Base-by-base conservation (phyloP, 2,797 vertebrate species). In the Syndactyla subalaris region DNA sequence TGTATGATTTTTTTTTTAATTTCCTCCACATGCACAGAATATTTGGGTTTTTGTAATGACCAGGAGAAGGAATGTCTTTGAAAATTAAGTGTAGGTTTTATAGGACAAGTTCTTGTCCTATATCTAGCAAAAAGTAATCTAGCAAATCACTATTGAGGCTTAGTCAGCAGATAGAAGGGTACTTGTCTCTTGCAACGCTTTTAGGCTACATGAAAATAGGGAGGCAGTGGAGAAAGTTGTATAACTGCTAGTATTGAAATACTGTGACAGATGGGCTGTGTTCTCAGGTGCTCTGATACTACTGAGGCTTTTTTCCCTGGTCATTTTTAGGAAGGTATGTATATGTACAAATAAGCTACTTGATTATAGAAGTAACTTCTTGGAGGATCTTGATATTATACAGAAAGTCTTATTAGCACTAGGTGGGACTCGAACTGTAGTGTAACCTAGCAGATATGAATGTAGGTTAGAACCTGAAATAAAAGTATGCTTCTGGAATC, bases 1-100 rank as follows among this genome's bases (percentile, higher is more conserved):
- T 38, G 99, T 99, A 97, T 97, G 98, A 57, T 67, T 57, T 92
- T 67, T 57, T 92, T 80, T n/a, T 38, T 58, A 16, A 38, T 71
- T 63, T 3, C 2, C 3, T 6, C 4, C 6, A 18, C 6, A 6
- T 62, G 32, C 32, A 63, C 58, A 65, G 19, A 57, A 32, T 82
- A 27, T 62, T 91, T 82, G 13, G 9, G 67, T 65, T 77, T 57
- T 57, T 68, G 29, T 78, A 59, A 17, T 73, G 92, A 59, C 7
- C 6, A 38, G 43, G 9, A 79, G 76, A 75, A 65, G 22, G 12
- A 68, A 51, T 67, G 67, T 52, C 7, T 65, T 67, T 68, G 38
- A 74, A 88, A 88, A 65, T 41, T 45, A 14, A 43, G 5, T 0
- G 0, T 38, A 14, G 9, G 4, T 63, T 91, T 84, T 72, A 4